Conservation (phyloP, 2,888 invertebrate genomes). For the Eutolmus rufibarbis region DNA sequence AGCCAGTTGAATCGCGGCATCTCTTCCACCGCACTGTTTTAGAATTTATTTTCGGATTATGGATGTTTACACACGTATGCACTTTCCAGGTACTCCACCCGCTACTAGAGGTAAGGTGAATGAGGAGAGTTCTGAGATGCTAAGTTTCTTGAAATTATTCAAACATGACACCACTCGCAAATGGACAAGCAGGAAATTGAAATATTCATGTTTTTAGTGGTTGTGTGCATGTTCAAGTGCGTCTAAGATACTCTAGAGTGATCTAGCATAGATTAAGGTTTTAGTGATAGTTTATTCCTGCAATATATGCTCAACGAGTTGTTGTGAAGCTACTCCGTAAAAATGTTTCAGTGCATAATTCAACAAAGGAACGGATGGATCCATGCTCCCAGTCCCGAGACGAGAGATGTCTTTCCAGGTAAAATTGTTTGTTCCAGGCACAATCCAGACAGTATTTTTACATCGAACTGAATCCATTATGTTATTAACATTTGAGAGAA, state of each 20-base stretch:
- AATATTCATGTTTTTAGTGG: not conserved
- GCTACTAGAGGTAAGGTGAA: not conserved
- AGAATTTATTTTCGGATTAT: not conserved
- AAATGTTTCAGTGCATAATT: conserved; percentile 84
- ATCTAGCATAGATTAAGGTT: not conserved
- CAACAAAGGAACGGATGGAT: conserved; percentile 81
- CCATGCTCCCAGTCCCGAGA: conserved; percentile 73
- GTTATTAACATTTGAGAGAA: too few species aligned
- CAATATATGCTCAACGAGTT: not conserved
- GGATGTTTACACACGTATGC: not conserved
- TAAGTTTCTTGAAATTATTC: not conserved
- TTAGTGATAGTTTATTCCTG: not conserved
- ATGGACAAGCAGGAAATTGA: not conserved
- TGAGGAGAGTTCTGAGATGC: not conserved
- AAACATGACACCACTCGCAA: not conserved
- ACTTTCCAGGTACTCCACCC: not conserved
- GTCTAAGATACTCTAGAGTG: not conserved
- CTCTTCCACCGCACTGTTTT: not conserved
- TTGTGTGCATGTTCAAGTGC: conserved; percentile 4
- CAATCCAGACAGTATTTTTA: not conserved
- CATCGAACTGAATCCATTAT: not conserved
- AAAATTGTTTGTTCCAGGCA: conserved; percentile 51
- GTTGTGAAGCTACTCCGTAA: not conserved
- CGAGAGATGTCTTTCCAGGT: conserved; percentile 79
- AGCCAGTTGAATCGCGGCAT: not conserved